Base-by-base conservation (phyloP, 92 coral and sea anemone species). In the Porites lobata region DNA sequence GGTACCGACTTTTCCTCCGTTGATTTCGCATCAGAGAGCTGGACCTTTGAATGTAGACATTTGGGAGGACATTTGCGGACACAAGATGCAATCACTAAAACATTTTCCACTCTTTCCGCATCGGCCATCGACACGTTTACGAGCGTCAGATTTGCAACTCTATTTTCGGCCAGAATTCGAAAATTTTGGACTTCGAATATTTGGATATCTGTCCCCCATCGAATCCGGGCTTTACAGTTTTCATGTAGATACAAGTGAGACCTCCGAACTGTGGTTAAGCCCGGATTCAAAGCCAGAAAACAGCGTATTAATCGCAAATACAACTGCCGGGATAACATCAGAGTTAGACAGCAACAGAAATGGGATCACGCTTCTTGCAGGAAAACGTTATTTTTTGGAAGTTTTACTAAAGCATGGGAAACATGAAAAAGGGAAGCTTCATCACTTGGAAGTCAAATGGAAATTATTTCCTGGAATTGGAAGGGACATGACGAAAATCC, bases 181-280 rank as follows among this genome's bases (percentile, higher is more conserved):
- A 19, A 59, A 89, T 59, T 85, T 90, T 69, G 99, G 99, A 3
- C 81, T 94, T 64, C 91, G 99, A 64, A 88, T 96, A 38, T 96
- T 95, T 80, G 99, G 99, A n/a, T 95, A 72, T 66, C 72, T 96
- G 9, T 70, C 80, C 17, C 87, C 95, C 26, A 70, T 73, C 22
- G 73, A 79, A 17, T 61, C 85, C 69, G 94, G 86, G 63, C 32
- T 38, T 14, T 90, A 88, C 65, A 71, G 69, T 17, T 95, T 96
- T 90, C 92, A 84, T 14, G 22, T 92, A 14, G 76, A 76, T 65
- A 83, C 96, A 32, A 91, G 91, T 67, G 98, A 94, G 63, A 64
- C 94, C 26, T 78, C 96, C 2, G 99, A 96, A 77, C 76, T 96
- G 0, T 96, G 99, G 99, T 21, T 96, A 0, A 93, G 99, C 66